phyloP scores from a whole-genome alignment of 2,113 vertebrate species.

The Gallinago paraguaiae region DNA sequence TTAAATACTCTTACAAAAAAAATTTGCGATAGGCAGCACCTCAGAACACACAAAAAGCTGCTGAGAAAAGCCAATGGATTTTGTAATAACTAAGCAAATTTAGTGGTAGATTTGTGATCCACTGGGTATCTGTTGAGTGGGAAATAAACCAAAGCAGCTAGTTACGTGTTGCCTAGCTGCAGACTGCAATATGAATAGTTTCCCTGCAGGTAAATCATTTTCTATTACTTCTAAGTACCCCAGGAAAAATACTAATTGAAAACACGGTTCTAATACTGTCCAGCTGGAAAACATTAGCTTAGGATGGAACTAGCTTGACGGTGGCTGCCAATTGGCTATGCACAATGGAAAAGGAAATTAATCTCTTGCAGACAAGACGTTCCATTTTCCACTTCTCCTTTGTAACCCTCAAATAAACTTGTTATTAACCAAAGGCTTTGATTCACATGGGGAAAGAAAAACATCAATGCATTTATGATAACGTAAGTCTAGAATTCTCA shows the following conservation, averaged over 20 bases:
- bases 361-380: conserved; percentile 33
- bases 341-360: conserved; percentile 49
- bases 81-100: conserved; percentile 20
- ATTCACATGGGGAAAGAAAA: neutral
- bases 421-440: conserved; percentile 13
- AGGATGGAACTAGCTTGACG: conserved; percentile 13
- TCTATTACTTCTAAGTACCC: conserved; percentile 42
- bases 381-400: conserved; percentile 41
- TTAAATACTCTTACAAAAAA: neutral
- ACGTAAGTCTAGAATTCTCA: neutral
- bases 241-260: conserved; percentile 65
- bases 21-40: neutral
- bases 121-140: neutral
- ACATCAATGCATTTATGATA: neutral
- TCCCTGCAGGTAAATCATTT: conserved; percentile 51
- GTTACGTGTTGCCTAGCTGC: conserved; percentile 30
- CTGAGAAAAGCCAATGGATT: neutral
- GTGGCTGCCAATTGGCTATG: conserved; percentile 8
- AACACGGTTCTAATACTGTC: conserved; percentile 36
- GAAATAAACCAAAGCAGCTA: conserved; percentile 28
- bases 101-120: neutral
- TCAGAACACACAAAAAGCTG: neutral
- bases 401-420: conserved; percentile 35
- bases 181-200: neutral
- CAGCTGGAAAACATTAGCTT: conserved; percentile 57